Percentiles rank a stretch among this genome's conserved stretches.
Evolutionary conservation across 2,113 vertebrate genomes (phyloP).

Genomic region (Saimiri boliviensis): DNA sequence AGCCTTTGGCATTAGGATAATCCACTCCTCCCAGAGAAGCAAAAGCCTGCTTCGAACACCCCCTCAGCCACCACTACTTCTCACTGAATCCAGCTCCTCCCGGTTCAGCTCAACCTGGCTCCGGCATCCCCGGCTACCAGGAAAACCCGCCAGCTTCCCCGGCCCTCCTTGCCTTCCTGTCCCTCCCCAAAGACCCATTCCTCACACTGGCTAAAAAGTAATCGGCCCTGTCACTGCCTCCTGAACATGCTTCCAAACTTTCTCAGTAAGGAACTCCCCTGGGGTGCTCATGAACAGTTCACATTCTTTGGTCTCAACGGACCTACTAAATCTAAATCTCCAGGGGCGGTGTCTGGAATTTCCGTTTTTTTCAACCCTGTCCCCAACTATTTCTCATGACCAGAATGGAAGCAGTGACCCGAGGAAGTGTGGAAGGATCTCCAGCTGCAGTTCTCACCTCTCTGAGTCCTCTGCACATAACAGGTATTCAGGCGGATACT

Average conservation of each 20-base stretch:
- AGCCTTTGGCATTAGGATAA: too few species aligned
- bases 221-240: not conserved
- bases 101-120: too few species aligned
- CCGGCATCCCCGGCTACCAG: not conserved
- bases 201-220: not conserved
- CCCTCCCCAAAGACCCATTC: not conserved
- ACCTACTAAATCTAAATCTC: not conserved
- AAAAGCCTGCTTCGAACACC: not conserved
- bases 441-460: not conserved
- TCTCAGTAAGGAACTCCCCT: not conserved
- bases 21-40: not conserved
- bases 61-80: fast-evolving
- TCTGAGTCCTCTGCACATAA: not conserved
- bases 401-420: not conserved
- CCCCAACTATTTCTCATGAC: not conserved
- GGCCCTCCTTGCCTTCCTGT: not conserved
- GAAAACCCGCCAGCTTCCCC: not conserved
- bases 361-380: not conserved
- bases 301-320: not conserved
- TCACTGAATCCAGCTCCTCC: not conserved
- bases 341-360: not conserved
- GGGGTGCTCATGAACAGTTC: not conserved
- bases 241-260: not conserved
- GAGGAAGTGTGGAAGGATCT: not conserved
- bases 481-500: too few species aligned